These are phyloP conservation scores for Oxytorus armatus DNA, from an alignment of 2,888 invertebrate genomes.

Conservation along the genomic window DNA sequence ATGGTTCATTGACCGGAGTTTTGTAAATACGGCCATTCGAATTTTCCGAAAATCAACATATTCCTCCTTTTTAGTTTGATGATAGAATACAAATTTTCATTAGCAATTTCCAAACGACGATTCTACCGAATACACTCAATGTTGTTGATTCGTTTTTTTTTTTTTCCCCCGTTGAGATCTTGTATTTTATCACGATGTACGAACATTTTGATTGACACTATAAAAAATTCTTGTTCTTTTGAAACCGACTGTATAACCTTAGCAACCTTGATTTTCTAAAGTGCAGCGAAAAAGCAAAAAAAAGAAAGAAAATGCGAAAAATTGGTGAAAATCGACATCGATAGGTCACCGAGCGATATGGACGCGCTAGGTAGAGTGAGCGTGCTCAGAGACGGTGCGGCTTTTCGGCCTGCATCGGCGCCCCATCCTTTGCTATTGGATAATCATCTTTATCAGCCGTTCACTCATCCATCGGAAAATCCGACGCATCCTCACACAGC, in stretches of 20 bases:
- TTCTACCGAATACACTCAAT: too few species aligned
- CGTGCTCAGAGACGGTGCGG: conserved; percentile 88
- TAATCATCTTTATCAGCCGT: conserved; percentile 79
- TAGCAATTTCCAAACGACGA: too few species aligned
- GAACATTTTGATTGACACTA: too few species aligned
- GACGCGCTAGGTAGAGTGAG: conserved; percentile 86
- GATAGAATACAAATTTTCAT: too few species aligned
- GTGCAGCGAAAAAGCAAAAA: neutral
- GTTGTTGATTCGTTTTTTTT: too few species aligned
- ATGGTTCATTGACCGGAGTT: too few species aligned
- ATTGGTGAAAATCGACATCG: neutral
- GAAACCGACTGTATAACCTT: neutral
- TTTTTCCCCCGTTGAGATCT: too few species aligned
- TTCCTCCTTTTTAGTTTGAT: too few species aligned
- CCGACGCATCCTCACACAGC: conserved; percentile 80
- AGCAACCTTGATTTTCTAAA: neutral
- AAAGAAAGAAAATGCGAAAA: neutral
- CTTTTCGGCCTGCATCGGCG: conserved; percentile 86
- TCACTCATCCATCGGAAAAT: conserved; percentile 79
- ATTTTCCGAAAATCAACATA: too few species aligned
- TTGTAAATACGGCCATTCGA: too few species aligned
- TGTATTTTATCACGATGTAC: too few species aligned
- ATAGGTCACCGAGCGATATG: conserved; percentile 81
- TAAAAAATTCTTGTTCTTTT: too few species aligned
- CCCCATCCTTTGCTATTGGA: conserved; percentile 87